A percentile compares a stretch with the other conserved stretches of the same genome.
Evolutionary conservation across 2,797 vertebrate species (phyloP).

Genomic region (Acridotheres tristis): DNA sequence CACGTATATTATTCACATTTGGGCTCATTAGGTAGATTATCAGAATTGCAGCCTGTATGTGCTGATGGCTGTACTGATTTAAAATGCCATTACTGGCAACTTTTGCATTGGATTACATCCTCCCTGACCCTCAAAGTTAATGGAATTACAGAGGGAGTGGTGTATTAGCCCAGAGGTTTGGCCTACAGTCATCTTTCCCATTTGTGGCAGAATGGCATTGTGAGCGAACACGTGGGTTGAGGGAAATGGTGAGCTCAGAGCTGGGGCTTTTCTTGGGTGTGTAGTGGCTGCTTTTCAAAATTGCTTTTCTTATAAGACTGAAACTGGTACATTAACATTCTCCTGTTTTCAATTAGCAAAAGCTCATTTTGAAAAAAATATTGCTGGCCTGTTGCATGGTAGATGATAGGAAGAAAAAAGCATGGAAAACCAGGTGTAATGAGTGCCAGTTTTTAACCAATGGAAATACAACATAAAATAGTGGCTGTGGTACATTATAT

Average conservation of each 20-base stretch:
- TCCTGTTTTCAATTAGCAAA: constrained; percentile 52
- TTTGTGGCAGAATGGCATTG: not conserved
- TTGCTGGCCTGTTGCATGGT: not conserved
- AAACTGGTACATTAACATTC: constrained; percentile 32
- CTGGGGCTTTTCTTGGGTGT: constrained; percentile 49
- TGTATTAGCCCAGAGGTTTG: constrained; percentile 23
- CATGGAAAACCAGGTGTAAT: constrained; percentile 22
- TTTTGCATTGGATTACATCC: constrained; percentile 45
- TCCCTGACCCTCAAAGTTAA: not conserved
- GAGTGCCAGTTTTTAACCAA: not conserved
- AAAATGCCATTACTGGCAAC: constrained; percentile 58
- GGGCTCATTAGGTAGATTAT: not conserved
- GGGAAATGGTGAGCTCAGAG: constrained; percentile 60
- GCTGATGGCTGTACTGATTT: constrained; percentile 32
- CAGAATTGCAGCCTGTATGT: not conserved
- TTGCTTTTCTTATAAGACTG: constrained; percentile 21
- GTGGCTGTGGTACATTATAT: constrained; percentile 66
- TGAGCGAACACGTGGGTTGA: not conserved
- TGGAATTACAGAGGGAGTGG: constrained; percentile 26
- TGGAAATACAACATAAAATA: constrained; percentile 53
- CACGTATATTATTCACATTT: not conserved
- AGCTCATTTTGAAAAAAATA: not conserved
- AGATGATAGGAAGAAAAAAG: constrained; percentile 40
- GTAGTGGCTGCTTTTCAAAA: not conserved
- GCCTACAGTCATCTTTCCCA: constrained; percentile 30